Evolutionary conservation across 1,140 invertebrate genomes (phyloP).

Genomic region (Phymastichus coffea): DNA sequence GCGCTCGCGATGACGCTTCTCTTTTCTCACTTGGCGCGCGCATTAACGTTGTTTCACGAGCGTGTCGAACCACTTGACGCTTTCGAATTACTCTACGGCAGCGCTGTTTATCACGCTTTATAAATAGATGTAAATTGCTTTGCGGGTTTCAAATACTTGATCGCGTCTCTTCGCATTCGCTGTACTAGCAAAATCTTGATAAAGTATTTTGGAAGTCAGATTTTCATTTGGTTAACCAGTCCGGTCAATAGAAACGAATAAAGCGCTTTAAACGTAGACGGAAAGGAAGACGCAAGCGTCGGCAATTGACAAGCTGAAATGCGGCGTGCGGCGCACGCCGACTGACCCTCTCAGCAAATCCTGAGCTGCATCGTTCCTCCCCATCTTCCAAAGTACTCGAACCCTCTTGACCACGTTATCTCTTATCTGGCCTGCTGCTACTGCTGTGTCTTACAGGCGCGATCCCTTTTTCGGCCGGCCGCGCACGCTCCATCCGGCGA

Average conservation of each 20-base stretch:
- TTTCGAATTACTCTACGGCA: not conserved
- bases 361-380: not conserved
- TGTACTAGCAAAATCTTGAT: no score
- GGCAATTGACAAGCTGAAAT: conserved; percentile 10
- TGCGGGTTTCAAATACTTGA: no score
- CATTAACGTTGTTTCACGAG: conserved; percentile 9
- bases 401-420: conserved; percentile 23
- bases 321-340: not conserved
- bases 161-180: no score
- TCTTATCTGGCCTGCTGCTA: conserved; percentile 2
- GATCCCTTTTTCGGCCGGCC: no score
- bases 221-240: no score
- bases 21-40: not conserved
- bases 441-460: conserved; percentile 10
- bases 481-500: no score
- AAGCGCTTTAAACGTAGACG: no score
- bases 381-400: no score
- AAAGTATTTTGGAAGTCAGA: no score
- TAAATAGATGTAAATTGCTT: no score
- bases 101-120: not conserved
- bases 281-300: no score
- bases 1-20: conserved; percentile 1
- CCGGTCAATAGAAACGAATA: no score
- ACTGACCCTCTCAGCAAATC: conserved; percentile 2
- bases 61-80: conserved; percentile 4